Evolutionary conservation across 1,140 invertebrate genomes (phyloP), one percentile per base, ranked within the genome.

Genomic region (Scaptomyza hsui): DNA sequence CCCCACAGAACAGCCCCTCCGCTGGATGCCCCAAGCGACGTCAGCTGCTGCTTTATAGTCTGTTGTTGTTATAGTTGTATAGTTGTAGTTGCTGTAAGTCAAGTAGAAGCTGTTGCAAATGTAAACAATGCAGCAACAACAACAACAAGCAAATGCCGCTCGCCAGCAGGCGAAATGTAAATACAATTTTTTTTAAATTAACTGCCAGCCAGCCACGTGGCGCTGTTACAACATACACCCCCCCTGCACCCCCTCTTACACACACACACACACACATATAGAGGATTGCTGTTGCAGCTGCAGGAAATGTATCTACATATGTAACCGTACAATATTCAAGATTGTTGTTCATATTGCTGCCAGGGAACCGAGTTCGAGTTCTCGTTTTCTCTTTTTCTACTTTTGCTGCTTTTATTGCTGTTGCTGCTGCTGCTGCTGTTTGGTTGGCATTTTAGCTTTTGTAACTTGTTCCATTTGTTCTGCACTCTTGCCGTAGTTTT

Each of bases 251-350:
- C 41, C 19, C 0, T 42, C n/a, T 24, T 5, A 52, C 18, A 15
- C 45, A 35, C 12, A 29, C 13, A 15, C 41, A 12, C 13, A 53
- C 35, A 2, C 9, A 1, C 12, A 6, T n/a, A 13, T 39, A 45
- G 65, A 42, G 32, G 68, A 41, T 24, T 47, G 55, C 57, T 65
- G 53, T 44, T 29, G 68, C 48, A 64, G 79, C 79, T 82, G 82
- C 82, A 88, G 81, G 82, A 86, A 86, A 86, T 86, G 82, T 86
- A 86, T 81, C 81, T 86, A 86, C 81, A 85, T 86, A 85, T 86
- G 81, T 77, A 85, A 77, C 77, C 77, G 72, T 60, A 52, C 77
- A 77, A 86, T 86, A 88, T 86, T 86, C 82, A 86, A 86, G 81
- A 85, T 86, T 85, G 81, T 85, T 85, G 80, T 81, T 86, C 80